Percentiles rank a stretch among this genome's conserved stretches.
These are phyloP conservation scores for Zootoca vivipara DNA, from an alignment of 2,113 vertebrate genomes.

Conservation along the genomic window DNA sequence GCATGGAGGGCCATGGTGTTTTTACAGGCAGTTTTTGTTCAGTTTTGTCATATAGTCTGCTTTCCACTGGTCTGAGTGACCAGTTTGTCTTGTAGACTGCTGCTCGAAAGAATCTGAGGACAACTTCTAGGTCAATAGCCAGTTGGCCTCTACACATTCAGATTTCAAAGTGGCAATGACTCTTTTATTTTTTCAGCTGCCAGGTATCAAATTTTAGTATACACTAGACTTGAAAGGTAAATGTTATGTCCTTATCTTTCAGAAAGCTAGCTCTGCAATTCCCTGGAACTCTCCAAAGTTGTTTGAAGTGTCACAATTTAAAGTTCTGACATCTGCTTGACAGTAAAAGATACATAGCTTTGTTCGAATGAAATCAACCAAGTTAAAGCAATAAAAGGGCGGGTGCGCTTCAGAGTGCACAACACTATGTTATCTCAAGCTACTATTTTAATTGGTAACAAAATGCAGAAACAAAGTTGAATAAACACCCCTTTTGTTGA, in stretches of 20 bases:
- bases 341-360: slow-evolving; percentile 21
- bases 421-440: not conserved
- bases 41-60: not conserved
- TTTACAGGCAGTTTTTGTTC: not conserved
- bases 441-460: slow-evolving; percentile 11
- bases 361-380: not conserved
- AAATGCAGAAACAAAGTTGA: not conserved
- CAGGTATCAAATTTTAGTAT: slow-evolving; percentile 1
- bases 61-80: not conserved
- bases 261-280: not conserved
- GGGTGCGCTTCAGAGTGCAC: not conserved
- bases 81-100: not conserved
- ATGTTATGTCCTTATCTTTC: not conserved
- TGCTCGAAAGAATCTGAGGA: not conserved
- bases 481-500: not conserved
- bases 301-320: slow-evolving; percentile 8
- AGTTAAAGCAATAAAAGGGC: not conserved
- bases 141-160: not conserved
- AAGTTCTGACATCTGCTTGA: slow-evolving; percentile 6
- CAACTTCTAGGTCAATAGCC: not conserved
- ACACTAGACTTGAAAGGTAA: slow-evolving; percentile 1
- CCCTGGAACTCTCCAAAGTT: slow-evolving; percentile 1
- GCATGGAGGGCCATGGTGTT: not conserved
- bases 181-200: not conserved
- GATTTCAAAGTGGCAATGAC: not conserved